Percentiles rank a stretch among this genome's conserved stretches.
Conservation (phyloP, 2,797 vertebrate genomes). For the Meriones psammophilus region DNA sequence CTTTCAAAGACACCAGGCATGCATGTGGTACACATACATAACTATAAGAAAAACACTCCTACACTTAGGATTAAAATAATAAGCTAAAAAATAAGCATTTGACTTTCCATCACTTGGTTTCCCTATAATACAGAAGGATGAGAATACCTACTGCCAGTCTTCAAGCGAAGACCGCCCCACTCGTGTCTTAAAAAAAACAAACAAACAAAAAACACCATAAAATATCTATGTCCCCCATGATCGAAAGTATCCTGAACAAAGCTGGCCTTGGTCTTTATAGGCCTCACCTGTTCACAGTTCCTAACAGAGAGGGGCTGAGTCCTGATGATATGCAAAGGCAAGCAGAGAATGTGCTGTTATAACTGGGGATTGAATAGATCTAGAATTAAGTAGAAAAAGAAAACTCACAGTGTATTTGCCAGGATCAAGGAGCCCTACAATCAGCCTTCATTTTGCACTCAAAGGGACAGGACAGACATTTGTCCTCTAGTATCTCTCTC, state of each 20-base stretch:
- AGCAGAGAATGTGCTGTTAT: conserved; percentile 20
- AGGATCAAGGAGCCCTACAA: background rate
- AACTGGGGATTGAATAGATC: conserved; percentile 17
- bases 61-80: background rate
- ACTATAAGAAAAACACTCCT: no score
- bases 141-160: background rate
- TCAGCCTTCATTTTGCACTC: background rate
- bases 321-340: conserved; percentile 25
- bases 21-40: background rate
- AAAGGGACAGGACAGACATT: background rate
- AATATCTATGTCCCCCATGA: background rate
- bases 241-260: background rate
- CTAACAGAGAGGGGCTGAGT: background rate
- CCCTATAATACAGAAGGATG: background rate
- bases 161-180: no score
- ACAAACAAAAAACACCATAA: background rate
- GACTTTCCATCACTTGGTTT: background rate
- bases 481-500: background rate
- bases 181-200: background rate
- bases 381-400: conserved; percentile 30
- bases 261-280: background rate
- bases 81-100: background rate
- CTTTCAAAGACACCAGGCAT: background rate
- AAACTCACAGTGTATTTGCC: background rate
- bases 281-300: background rate